Base-by-base conservation (phyloP, 2,888 invertebrate species). In the Drosophila neoperkinsi region DNA sequence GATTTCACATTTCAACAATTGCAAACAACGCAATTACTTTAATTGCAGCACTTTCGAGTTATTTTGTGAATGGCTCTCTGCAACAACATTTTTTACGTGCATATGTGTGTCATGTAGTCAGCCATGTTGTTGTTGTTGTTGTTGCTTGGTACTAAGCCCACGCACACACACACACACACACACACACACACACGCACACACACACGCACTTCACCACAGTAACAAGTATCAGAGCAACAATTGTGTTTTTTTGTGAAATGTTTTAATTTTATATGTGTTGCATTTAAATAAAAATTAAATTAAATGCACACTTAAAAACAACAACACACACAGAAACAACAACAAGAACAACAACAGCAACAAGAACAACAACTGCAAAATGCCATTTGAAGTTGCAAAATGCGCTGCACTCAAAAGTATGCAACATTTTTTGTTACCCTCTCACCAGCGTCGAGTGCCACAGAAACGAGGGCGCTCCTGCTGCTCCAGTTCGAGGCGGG, bases 201-300 rank as follows among this genome's bases (percentile, higher is more conserved):
- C 11, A 38, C 13, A 30, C 56, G 7, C 38, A 56, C 56, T 28
- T 18, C 25, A 34, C 34, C 18, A 25, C 25, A 58, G 18, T 28
- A 33, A 28, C 28, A 50, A 50, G 25, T 46, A 49, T 21, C 58
- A 57, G 11, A 56, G 60, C 16, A 34, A 46, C 13, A 51, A 53
- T 68, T 68, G 58, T 60, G 53, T 53, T 56, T 34, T 52, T 52
- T 36, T 56, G 56, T 62, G 55, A 61, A 77, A 69, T 55, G 60
- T 65, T 78, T 63, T 79, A 57, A 77, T 58, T 73, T 77, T 73
- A 67, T 68, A 65, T 74, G 71, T 70, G 63, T 43, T 71, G 67
- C 78, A 81, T 77, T 81, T 79, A 81, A 80, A 82, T 81, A 72
- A 77, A 71, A 80, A 81, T 85, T 87, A 87, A 89, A 89, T 89